phyloP scores from a whole-genome alignment of 2,113 vertebrate species.

The Siphamia tubifer region DNA sequence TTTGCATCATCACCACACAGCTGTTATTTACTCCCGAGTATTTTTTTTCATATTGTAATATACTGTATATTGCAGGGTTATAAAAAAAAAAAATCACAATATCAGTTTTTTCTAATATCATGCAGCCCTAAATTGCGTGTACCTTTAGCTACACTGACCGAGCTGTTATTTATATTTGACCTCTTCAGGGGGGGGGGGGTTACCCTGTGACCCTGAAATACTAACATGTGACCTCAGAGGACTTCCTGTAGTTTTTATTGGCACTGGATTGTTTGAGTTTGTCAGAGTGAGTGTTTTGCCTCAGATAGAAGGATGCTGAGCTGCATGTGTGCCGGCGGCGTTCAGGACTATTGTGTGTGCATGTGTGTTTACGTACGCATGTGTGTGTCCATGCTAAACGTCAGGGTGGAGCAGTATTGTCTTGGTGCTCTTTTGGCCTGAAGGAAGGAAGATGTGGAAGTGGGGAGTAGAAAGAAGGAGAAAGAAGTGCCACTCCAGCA shows the following conservation, averaged over 20 bases:
- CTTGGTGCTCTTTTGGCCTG: constrained; percentile 34
- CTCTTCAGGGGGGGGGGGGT: constrained; percentile 4
- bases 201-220: constrained; percentile 36
- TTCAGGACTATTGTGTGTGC: background rate
- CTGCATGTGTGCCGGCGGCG: background rate
- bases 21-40: too few species aligned
- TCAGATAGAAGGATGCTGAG: constrained; percentile 24
- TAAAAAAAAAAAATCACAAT: too few species aligned
- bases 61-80: too few species aligned
- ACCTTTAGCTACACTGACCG: constrained; percentile 1
- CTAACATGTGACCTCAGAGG: constrained; percentile 61
- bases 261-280: constrained; percentile 48
- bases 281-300: constrained; percentile 23
- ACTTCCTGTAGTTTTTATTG: constrained; percentile 66
- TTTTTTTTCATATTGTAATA: too few species aligned
- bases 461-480: constrained; percentile 45
- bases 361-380: constrained; percentile 14
- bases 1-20: too few species aligned
- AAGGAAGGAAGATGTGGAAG: constrained; percentile 68
- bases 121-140: too few species aligned
- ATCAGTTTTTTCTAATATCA: too few species aligned
- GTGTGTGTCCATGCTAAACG: constrained; percentile 1
- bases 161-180: constrained; percentile 35
- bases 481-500: constrained; percentile 46
- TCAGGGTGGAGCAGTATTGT: constrained; percentile 49